These are phyloP conservation scores for Ceyx melanurus DNA, from an alignment of 2,113 vertebrate genomes.

Conservation along the genomic window DNA sequence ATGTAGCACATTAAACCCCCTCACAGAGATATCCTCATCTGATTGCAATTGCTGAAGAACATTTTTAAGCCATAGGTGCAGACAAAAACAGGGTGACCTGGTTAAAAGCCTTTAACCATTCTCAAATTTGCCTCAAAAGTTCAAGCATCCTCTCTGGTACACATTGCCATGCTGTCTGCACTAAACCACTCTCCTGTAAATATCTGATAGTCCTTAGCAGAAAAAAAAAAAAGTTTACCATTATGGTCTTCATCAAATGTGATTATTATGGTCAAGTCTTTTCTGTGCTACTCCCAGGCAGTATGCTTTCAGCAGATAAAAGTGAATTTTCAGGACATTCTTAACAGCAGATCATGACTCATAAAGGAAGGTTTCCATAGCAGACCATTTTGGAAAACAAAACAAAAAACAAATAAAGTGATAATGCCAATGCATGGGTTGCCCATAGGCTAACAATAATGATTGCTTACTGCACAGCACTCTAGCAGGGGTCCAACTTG, in stretches of 20 bases:
- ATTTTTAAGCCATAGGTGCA: not conserved
- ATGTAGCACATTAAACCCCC: not conserved
- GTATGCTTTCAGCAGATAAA: not conserved
- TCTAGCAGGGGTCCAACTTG: not conserved
- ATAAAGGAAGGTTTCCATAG: not conserved
- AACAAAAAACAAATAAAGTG: not conserved
- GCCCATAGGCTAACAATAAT: not conserved
- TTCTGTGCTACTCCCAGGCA: not conserved
- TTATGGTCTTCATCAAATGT: not conserved
- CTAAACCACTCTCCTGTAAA: not conserved
- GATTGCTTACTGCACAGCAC: not conserved
- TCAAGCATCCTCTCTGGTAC: not conserved
- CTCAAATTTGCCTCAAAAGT: not conserved
- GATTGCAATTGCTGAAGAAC: not conserved
- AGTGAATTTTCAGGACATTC: not conserved
- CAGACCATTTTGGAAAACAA: not conserved
- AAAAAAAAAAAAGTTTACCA: not conserved
- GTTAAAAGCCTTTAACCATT: not conserved
- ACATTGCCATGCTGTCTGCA: fast-evolving
- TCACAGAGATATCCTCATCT: not conserved
- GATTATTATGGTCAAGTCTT: not conserved
- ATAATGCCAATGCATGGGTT: not conserved
- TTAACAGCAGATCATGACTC: not conserved
- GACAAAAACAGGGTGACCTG: not conserved
- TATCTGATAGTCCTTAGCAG: not conserved